Base-by-base conservation (phyloP, 2,797 vertebrate species). In the Gallirallus australis region DNA sequence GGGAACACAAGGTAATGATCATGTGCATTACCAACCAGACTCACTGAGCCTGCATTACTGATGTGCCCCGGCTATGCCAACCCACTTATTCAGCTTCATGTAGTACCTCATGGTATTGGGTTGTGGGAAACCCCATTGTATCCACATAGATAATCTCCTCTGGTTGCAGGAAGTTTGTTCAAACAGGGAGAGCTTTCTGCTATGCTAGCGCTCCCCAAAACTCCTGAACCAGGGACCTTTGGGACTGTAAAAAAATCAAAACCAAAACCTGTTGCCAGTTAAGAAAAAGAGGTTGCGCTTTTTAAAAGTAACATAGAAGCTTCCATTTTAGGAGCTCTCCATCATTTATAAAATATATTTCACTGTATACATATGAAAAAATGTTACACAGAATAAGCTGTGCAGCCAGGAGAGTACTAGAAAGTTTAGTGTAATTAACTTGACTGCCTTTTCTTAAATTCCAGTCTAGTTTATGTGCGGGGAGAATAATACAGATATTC, bases 1-100 rank as follows among this genome's bases (percentile, higher is more conserved):
- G 47, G 50, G 39, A 81, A 24, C 31, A 45, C 27, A 15, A 2
- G 0, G 12, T 40, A 80, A 13, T 16, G 42, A 73, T 24, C 37
- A 20, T 7, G 9, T 53, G 28, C 33, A 39, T 35, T 53, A 35
- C 47, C 47, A 66, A n/a, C 33, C 17, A 68, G 53, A 64, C 28
- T 59, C 1, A 0, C 25, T 0, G 1, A 84, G 25, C 19, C 7
- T 8, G 45, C 48, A 23, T 21, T 86, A 35, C 33, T 65, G 63
- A 92, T 86, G 12, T 16, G 50, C 54, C 11, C 10, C 30, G 76
- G 52, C 30, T n/a, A 54, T 39, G 48, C 8, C 63, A 82, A 7
- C 9, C 31, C 57, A 21, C 20, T 69, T 63, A 37, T 63, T 77
- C 48, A 86, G 69, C 21, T 75, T 92, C 42, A 5, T 0, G 1